Conservation (phyloP, 35 echinoderm and acorn worm species). For the Ophioderma brevispina region DNA sequence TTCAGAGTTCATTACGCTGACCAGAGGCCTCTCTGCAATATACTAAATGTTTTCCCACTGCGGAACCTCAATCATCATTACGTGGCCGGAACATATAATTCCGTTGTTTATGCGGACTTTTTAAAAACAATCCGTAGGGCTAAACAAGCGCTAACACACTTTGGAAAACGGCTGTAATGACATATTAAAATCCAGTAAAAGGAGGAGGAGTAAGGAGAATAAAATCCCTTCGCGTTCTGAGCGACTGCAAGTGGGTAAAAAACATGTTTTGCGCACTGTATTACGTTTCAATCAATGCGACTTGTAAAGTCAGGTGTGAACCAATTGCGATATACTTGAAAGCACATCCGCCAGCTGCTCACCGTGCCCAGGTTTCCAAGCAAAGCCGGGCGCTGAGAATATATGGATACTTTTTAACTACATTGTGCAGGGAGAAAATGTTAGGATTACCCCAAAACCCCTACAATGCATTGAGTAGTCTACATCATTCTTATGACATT, state of each 20-base stretch:
- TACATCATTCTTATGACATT: no score
- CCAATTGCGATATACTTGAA: not conserved
- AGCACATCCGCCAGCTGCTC: no score
- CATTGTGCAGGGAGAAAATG: no score
- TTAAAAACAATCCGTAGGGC: not conserved
- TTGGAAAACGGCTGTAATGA: not conserved
- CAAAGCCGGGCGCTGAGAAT: no score
- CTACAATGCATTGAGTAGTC: no score
- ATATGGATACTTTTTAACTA: no score
- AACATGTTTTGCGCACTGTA: not conserved
- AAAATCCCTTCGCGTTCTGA: not conserved
- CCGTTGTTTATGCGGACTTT: not conserved
- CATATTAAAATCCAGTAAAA: no score
- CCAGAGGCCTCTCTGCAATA: not conserved
- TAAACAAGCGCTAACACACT: not conserved
- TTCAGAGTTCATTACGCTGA: no score
- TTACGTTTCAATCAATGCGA: not conserved
- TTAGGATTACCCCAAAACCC: no score
- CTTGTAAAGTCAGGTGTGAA: not conserved
- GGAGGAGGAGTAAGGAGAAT: no score
- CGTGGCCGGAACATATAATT: not conserved
- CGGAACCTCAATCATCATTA: not conserved
- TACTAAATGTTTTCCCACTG: not conserved
- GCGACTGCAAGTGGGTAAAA: not conserved
- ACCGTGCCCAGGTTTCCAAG: no score